Evolutionary conservation across 2,888 invertebrate species (phyloP), one percentile per base, ranked within the genome.

Genomic region (Panopea generosa): DNA sequence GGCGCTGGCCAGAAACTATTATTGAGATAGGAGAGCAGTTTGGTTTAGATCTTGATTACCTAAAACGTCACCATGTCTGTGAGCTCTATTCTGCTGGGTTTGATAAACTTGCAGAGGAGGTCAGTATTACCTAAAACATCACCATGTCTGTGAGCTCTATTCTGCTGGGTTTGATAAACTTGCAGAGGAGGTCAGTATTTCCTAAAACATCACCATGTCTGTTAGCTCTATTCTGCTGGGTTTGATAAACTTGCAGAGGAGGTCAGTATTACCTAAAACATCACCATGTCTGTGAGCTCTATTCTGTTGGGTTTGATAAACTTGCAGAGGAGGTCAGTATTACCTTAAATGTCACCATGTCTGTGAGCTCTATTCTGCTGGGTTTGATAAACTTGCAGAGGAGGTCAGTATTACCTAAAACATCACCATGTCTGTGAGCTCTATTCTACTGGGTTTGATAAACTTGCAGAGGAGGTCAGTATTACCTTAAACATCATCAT

Each of bases 41-140:
- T 97, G 95, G 95, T 78, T 93, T 97, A 62, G 95, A 96, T 82
- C 93, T 94, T 18, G 96, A 96, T 87, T 94, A 95, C 55, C 93
- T 98, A 49, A 94, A 95, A 82, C 94, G 96, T 62, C 96, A 96
- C 92, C 96, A 97, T 94, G 96, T 96, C 74, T 94, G 94, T 87
- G 94, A 94, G 88, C 93, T 95, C 52, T 95, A 95, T 86, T 93
- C 94, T 7, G 93, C 93, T 77, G 95, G 95, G 43, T 94, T 94
- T 83, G 95, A 95, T 91, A 93, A 93, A 76, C 86, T 94, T 33
- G 95, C 95, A 45, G 94, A 94, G 89, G 95, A 95, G 93, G 95
- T 95, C 84, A 87, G n/a, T n/a, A 96, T 87, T 94, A 95, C 55
- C 93, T 98, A 49, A 94, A 95, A 82, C 94, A 96, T 62, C 96